Base-by-base conservation (phyloP, 1,140 invertebrate genomes). In the Hylaeus volcanicus region DNA sequence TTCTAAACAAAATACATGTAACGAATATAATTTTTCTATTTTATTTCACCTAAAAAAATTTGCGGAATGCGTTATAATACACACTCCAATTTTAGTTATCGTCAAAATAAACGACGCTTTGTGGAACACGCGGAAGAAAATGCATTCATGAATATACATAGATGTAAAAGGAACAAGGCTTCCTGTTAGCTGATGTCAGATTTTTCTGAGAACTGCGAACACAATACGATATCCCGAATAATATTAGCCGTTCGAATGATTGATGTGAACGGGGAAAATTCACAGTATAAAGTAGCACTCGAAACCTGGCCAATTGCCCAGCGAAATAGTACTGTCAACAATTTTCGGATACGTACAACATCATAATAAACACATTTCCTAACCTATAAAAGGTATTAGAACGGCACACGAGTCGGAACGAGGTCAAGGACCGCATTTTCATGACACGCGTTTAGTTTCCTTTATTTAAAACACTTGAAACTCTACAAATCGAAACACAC, bases 361-460 rank as follows among this genome's bases (percentile, higher is more conserved):
- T 43, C 45, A 79, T 79, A 79, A 73, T 64, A 73, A 79, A 73
- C 56, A 73, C 26, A 73, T 65, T 64, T 64, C 51, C 77, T 79
- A 79, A 79, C 77, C 77, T 79, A 73, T 55, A 79, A 73, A 64
- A 55, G 60, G 9, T 26, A 79, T 73, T n/a, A 39, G 51, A 64
- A 60, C 60, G 41, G 64, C 48, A 45, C 65, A 79, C 41, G 3
- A 56, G 9, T 48, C 6, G 9, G 37, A 79, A 79, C 39, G 60
- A 73, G 77, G 77, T 79, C 77, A 79, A 79, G 70, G 60, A 73
- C 41, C 70, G 70, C 60, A 79, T 79, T 79, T 73, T 73, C 51
- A 73, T 73, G 9, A 14, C 43, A 73, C 26, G 64, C 26, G 26
- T 56, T 43, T 56, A 79, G 12, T 55, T 64, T 45, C 43, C 6